Percentiles rank a stretch among this genome's conserved stretches.
phyloP scores from a whole-genome alignment of 2,797 vertebrate species.

The Clarias laeviceps region DNA sequence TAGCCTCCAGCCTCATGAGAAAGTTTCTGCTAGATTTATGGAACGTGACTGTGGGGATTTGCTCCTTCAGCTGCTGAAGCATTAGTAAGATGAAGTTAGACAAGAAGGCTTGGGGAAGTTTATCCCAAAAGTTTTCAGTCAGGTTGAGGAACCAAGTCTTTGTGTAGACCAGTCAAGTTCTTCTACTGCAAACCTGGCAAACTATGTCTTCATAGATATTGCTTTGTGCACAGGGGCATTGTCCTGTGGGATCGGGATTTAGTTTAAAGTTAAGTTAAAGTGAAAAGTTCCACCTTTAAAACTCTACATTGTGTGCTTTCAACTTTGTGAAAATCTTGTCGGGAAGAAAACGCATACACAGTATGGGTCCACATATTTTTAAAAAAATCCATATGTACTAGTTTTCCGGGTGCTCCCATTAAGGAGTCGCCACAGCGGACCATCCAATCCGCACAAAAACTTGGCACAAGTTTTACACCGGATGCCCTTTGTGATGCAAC shows the following conservation, averaged over 20 bases:
- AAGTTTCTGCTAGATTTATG: not conserved
- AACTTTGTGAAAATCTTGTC: not conserved
- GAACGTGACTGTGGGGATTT: not conserved
- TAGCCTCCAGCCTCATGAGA: not conserved
- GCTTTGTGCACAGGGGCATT: not conserved
- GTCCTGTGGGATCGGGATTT: not conserved
- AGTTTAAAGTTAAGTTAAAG: not conserved
- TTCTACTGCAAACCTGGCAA: not conserved
- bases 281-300: not conserved
- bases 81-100: not conserved
- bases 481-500: no score
- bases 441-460: no score
- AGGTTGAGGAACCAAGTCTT: not conserved
- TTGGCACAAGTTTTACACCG: no score
- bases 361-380: not conserved
- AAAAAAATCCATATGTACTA: not conserved
- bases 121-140: not conserved
- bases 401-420: no score
- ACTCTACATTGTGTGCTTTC: not conserved
- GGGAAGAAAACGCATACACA: not conserved
- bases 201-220: not conserved
- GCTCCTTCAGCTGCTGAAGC: not conserved
- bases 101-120: not conserved
- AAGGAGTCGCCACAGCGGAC: no score
- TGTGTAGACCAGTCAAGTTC: not conserved